Percentiles rank a stretch among this genome's conserved stretches.
These are phyloP conservation scores for Luffia ferchaultella DNA, from an alignment of 2,888 invertebrate genomes.

Conservation along the genomic window DNA sequence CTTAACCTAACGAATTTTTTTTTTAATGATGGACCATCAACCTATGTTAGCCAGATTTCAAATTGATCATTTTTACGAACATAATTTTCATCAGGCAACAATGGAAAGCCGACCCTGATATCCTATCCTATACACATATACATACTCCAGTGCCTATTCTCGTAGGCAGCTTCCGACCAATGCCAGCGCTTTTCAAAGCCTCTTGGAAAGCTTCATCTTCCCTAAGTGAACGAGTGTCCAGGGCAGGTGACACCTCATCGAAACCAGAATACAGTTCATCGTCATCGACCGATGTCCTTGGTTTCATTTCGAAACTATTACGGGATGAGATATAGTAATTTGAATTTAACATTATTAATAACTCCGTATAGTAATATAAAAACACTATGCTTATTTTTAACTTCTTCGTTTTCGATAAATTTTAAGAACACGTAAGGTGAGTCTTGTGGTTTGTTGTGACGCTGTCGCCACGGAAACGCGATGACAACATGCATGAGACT, in stretches of 20 bases:
- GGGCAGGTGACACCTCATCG: conserved; percentile 71
- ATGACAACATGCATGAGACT: too few relatives aligned
- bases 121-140: too few relatives aligned
- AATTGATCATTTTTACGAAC: too few relatives aligned
- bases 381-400: neutral
- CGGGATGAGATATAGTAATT: conserved; percentile 49
- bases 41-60: too few relatives aligned
- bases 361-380: conserved; percentile 3
- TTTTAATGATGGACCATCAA: too few relatives aligned
- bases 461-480: conserved; percentile 42
- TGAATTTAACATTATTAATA: conserved; percentile 41
- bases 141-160: conserved; percentile 54
- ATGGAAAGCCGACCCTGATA: too few relatives aligned
- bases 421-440: neutral
- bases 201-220: conserved; percentile 80
- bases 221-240: conserved; percentile 72
- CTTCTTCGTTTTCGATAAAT: too few relatives aligned
- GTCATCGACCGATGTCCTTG: conserved; percentile 54
- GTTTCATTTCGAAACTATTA: conserved; percentile 37
- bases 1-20: too few relatives aligned
- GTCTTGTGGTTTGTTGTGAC: conserved; percentile 51
- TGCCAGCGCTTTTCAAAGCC: conserved; percentile 77
- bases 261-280: conserved; percentile 75
- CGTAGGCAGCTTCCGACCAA: conserved; percentile 72
- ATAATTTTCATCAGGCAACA: too few relatives aligned